Percentiles rank a stretch among this genome's conserved stretches.
These are phyloP conservation scores for Drosophila testacea DNA, from an alignment of 2,888 invertebrate genomes.

Conservation along the genomic window DNA sequence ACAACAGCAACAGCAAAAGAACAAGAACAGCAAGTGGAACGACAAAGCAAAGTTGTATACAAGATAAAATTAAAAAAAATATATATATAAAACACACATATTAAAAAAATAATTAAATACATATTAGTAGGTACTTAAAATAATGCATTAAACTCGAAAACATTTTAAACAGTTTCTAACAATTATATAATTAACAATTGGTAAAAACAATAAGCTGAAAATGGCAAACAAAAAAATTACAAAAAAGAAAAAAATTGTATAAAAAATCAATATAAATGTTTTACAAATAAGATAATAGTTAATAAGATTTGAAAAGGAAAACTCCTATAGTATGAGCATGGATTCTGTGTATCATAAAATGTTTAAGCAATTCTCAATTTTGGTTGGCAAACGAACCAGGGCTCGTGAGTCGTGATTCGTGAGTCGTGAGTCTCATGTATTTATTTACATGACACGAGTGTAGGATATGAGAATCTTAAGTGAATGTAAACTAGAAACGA, in stretches of 20 bases:
- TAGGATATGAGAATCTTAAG: conserved; percentile 52
- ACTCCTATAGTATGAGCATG: conserved; percentile 48
- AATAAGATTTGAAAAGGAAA: conserved; percentile 41
- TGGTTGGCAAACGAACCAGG: conserved; percentile 24
- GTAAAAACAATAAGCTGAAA: conserved; percentile 69
- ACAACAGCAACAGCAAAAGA: conserved; percentile 29
- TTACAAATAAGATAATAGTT: conserved; percentile 64
- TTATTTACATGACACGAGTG: conserved; percentile 29
- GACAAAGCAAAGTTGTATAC: conserved; percentile 60
- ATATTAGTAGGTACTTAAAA: conserved; percentile 70
- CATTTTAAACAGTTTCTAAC: conserved; percentile 82
- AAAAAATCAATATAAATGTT: conserved; percentile 66
- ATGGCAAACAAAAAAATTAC: conserved; percentile 61
- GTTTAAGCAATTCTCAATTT: conserved; percentile 35
- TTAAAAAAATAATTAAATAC: conserved; percentile 51
- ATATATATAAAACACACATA: conserved; percentile 36
- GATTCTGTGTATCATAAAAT: conserved; percentile 46
- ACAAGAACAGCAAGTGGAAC: conserved; percentile 50
- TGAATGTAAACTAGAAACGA: conserved; percentile 81
- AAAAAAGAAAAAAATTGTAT: conserved; percentile 45
- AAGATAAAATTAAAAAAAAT: conserved; percentile 24
- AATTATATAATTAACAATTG: conserved; percentile 60
- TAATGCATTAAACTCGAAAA: conserved; percentile 61
- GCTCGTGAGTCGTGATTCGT: conserved; percentile 20
- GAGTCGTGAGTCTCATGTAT: conserved; percentile 13